Conservation (phyloP, 2,888 invertebrate species). For the Caenorhabditis parvicauda region DNA sequence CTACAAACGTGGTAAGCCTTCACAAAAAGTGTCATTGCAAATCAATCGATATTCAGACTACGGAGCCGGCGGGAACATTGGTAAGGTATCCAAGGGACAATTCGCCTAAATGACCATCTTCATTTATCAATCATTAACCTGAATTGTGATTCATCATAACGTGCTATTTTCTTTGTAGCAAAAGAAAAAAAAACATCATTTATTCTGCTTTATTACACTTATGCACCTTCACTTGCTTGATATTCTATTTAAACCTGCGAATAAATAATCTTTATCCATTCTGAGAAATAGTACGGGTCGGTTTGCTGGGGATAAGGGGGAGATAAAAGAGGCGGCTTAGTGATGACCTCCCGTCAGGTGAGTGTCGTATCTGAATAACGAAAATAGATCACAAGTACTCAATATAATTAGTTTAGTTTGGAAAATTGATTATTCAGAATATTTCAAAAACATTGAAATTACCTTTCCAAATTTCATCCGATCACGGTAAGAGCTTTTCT, state of each 20-base stretch:
- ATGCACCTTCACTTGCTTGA: too few species aligned
- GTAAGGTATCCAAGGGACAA: slow-evolving; percentile 20
- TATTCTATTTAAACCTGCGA: too few species aligned
- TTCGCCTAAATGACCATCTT: slow-evolving; percentile 19
- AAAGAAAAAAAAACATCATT: not conserved
- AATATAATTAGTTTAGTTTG: not conserved
- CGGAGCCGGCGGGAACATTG: slow-evolving; percentile 24
- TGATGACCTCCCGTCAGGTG: slow-evolving; percentile 20
- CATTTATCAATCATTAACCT: too few species aligned
- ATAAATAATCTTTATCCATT: too few species aligned
- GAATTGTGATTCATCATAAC: too few species aligned
- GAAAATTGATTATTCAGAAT: too few species aligned
- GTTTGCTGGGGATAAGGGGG: slow-evolving; percentile 17
- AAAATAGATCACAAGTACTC: not conserved
- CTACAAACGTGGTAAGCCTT: slow-evolving; percentile 16
- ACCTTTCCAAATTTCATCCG: too few species aligned
- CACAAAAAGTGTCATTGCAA: not conserved
- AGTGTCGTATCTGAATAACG: slow-evolving; percentile 20
- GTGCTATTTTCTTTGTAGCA: not conserved
- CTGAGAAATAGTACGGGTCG: too few species aligned
- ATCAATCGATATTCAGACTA: slow-evolving; percentile 13
- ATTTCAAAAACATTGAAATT: too few species aligned
- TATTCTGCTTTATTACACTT: not conserved
- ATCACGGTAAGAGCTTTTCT: too few species aligned
- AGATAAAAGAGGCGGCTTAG: slow-evolving; percentile 22